Percentiles rank a stretch among this genome's conserved stretches.
Evolutionary conservation across 2,797 vertebrate genomes (phyloP).

Genomic region (Enteromius fasciolatus): DNA sequence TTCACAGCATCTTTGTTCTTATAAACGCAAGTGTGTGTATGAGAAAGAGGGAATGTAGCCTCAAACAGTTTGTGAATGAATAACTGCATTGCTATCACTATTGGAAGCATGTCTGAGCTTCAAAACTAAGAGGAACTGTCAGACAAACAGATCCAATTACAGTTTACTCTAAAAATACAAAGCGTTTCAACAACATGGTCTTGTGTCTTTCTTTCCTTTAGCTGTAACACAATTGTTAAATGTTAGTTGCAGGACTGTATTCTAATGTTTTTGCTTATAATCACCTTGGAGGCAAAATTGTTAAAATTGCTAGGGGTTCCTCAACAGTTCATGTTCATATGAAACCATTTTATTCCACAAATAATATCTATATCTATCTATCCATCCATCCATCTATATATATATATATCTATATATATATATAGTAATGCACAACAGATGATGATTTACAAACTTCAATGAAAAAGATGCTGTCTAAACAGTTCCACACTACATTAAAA

Average conservation of each 20-base stretch:
- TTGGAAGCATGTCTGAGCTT: conserved; percentile 5
- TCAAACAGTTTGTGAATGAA: conserved; percentile 1
- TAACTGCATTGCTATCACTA: conserved; percentile 43
- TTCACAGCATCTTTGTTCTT: not conserved
- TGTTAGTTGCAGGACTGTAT: not conserved
- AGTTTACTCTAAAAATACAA: not conserved
- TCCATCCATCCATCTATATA: too few species aligned
- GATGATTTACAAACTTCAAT: not conserved
- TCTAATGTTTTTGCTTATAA: not conserved
- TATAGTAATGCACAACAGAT: not conserved
- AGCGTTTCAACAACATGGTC: not conserved
- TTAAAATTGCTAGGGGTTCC: not conserved
- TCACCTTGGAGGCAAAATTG: not conserved
- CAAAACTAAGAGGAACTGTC: not conserved
- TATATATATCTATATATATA: too few species aligned
- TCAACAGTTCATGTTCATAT: not conserved
- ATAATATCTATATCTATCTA: too few species aligned
- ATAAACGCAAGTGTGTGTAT: not conserved
- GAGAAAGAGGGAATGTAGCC: not conserved
- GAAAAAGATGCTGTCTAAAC: not conserved
- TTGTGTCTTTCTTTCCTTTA: not conserved
- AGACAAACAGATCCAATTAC: not conserved
- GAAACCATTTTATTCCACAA: not conserved
- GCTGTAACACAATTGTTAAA: not conserved
- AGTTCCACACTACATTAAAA: not conserved